Evolutionary conservation across 35 echinoderm and acorn worm species (phyloP), one percentile per base, ranked within the genome.

Genomic region (Strongylocentrotus purpuratus): DNA sequence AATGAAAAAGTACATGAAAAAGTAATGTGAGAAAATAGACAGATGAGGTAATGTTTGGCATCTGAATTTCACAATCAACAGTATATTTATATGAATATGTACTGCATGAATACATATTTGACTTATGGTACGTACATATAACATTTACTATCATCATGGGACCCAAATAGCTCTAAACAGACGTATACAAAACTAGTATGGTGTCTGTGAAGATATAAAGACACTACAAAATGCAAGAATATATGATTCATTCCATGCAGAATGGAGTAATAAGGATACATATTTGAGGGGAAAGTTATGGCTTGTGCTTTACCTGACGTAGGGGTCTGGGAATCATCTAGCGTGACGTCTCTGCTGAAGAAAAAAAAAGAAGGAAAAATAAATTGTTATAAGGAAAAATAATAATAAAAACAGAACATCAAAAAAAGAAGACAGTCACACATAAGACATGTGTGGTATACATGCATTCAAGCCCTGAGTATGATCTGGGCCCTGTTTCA

Each of bases 201-300:
- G 20, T n/a, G 65, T 78, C 20, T 78, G 65, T 78, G 25, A 78
- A 78, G 20, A 78, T n/a, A n/a, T 18, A 78, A 78, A 78, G 65
- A 78, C 65, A 78, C 65, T 78, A n/a, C 65, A 78, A 78, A 78
- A 78, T 78, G 65, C 65, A n/a, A n/a, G 22, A 71, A 78, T 78
- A 78, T 78, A 78, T n/a, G 28, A n/a, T 15, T 22, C 65, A 78
- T 78, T 28, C 65, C 65, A 78, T 78, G 65, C 65, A 78, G 0
- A n/a, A 78, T 78, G 65, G 65, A 55, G 0, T 55, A 55, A 28
- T 22, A 78, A 0, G 20, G 65, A n/a, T 7, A 78, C 7, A 78
- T n/a, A 4, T 4, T 22, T 78, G 28, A 78, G 65, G 65, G 65
- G 20, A 78, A 78, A 8, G 65, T n/a, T 0, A 78, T 78, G 28